A percentile compares a stretch with the other conserved stretches of the same genome.
phyloP scores from a whole-genome alignment of 2,113 vertebrate species.

The Alces alces region DNA sequence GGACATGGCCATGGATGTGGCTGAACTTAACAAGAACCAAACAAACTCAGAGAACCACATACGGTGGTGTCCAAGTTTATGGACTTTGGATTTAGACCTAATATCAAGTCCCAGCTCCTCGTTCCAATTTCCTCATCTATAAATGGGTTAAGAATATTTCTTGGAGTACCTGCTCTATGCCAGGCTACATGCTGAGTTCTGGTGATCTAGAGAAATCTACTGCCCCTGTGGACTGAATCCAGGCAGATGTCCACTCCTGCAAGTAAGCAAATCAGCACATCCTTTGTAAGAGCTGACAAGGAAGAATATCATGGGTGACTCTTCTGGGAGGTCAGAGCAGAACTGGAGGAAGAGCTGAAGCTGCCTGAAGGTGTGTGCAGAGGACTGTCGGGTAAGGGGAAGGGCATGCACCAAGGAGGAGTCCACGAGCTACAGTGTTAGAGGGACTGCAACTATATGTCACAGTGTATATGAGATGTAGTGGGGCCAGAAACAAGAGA shows the following conservation, averaged over 20 bases:
- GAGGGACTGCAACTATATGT: background rate
- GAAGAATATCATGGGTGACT: background rate
- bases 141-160: background rate
- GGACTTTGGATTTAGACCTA: background rate
- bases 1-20: rapidly evolving
- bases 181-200: background rate
- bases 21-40: background rate
- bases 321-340: background rate
- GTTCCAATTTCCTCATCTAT: background rate
- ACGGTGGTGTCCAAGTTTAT: background rate
- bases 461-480: background rate
- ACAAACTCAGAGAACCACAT: background rate
- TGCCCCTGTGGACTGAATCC: background rate
- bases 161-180: background rate
- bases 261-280: background rate
- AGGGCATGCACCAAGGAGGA: rapidly evolving
- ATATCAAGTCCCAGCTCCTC: background rate
- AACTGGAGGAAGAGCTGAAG: background rate
- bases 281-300: background rate
- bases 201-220: background rate
- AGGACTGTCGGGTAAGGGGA: too few relatives aligned
- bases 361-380: background rate
- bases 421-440: rapidly evolving
- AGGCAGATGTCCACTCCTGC: background rate
- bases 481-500: background rate